Evolutionary conservation across 2,113 vertebrate genomes (phyloP).

Genomic region (Eurystomus gularis): DNA sequence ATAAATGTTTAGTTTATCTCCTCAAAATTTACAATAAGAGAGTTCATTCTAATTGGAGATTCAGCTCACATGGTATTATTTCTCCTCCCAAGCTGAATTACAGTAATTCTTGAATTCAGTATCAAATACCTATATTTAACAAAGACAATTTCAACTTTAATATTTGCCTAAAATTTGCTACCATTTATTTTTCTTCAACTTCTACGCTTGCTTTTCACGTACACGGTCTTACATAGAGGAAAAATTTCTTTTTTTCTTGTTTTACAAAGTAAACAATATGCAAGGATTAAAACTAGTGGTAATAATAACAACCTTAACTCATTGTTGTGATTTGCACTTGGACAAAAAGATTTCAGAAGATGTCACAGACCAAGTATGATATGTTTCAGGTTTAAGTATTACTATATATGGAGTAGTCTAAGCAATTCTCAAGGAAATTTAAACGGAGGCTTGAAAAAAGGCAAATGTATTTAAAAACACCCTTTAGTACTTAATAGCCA

Average conservation of each 20-base stretch:
- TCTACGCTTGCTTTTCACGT: neutral
- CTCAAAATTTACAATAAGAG: neutral
- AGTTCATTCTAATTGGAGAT: neutral
- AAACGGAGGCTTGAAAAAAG: neutral
- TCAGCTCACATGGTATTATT: neutral
- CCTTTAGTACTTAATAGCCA: neutral
- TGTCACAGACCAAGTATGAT: neutral
- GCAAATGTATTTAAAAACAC: neutral
- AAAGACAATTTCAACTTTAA: neutral
- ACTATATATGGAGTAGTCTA: neutral
- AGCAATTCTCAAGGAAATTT: neutral
- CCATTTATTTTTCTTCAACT: neutral
- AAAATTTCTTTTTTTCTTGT: neutral
- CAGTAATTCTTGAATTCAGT: neutral
- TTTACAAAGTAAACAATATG: neutral
- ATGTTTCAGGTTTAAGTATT: neutral
- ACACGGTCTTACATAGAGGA: fast-evolving
- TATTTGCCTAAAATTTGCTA: neutral
- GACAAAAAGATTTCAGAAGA: neutral
- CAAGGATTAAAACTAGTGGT: neutral
- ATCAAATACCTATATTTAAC: neutral
- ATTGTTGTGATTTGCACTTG: neutral
- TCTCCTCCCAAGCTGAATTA: neutral
- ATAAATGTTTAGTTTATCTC: neutral
- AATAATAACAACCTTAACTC: neutral